These are phyloP conservation scores for Unio pictorum DNA, from an alignment of 2,888 invertebrate species.

Conservation along the genomic window DNA sequence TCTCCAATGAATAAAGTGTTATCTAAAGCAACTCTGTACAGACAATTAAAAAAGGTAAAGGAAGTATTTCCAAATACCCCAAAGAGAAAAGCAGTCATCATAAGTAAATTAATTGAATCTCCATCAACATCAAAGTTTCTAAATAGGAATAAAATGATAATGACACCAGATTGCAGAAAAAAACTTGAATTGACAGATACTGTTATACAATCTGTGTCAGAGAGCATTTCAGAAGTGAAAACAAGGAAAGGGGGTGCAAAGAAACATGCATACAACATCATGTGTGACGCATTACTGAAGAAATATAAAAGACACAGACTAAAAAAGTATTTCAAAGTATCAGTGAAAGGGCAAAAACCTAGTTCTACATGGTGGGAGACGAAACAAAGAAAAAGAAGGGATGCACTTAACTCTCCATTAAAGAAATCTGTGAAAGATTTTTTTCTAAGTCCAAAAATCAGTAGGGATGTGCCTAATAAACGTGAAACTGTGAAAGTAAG, in stretches of 20 bases:
- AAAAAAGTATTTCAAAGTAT: too few relatives aligned
- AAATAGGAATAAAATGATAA: slow-evolving; percentile 4
- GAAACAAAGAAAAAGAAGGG: too few relatives aligned
- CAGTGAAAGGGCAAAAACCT: too few relatives aligned
- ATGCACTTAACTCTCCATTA: too few relatives aligned
- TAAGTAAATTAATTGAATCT: slow-evolving; percentile 5
- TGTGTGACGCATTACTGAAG: slow-evolving; percentile 10
- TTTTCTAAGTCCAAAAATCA: too few relatives aligned
- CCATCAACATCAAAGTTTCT: slow-evolving; percentile 17
- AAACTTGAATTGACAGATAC: slow-evolving; percentile 10
- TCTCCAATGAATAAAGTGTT: neutral
- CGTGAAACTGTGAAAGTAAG: too few relatives aligned
- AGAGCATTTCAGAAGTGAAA: slow-evolving; percentile 14
- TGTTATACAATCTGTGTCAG: slow-evolving; percentile 7
- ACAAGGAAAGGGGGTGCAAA: slow-evolving; percentile 2
- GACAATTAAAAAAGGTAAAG: slow-evolving; percentile 14
- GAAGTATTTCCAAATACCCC: slow-evolving; percentile 13
- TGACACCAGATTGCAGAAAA: slow-evolving; percentile 14
- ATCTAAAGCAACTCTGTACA: slow-evolving; percentile 10
- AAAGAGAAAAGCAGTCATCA: slow-evolving; percentile 18
- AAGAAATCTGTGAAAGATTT: too few relatives aligned
- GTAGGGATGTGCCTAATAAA: too few relatives aligned
- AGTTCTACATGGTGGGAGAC: too few relatives aligned
- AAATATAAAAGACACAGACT: slow-evolving; percentile 6
- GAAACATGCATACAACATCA: slow-evolving; percentile 13